Conservation (phyloP, 2,888 invertebrate species). For the Acanthacorydalis orientalis region DNA sequence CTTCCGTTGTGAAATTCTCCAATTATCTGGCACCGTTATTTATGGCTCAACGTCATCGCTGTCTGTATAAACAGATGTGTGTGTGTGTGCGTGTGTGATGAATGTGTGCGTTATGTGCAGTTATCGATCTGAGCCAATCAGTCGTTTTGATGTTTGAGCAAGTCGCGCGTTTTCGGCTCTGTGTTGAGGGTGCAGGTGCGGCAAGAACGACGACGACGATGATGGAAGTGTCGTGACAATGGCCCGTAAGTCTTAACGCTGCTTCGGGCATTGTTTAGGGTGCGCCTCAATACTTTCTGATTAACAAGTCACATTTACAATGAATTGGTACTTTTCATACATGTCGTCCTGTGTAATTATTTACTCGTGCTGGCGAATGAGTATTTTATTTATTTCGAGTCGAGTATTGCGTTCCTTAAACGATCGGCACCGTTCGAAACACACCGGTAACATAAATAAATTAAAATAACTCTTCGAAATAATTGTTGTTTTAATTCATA, state of each 20-base stretch:
- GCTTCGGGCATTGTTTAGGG: slow-evolving; percentile 14
- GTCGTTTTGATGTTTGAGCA: slow-evolving; percentile 2
- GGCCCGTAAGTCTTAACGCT: slow-evolving; percentile 22
- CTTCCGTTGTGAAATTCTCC: too few species aligned
- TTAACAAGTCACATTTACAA: slow-evolving; percentile 25
- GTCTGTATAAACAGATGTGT: not conserved
- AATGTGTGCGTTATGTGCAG: slow-evolving; percentile 1
- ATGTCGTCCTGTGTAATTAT: slow-evolving; percentile 18
- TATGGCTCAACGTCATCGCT: too few species aligned
- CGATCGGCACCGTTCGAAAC: not conserved
- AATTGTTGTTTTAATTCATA: too few species aligned
- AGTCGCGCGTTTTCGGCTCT: slow-evolving; percentile 7
- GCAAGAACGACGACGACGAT: slow-evolving; percentile 3
- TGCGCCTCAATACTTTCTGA: slow-evolving; percentile 25
- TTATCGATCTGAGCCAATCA: slow-evolving; percentile 1
- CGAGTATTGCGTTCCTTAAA: slow-evolving; percentile 6
- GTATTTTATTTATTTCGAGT: slow-evolving; percentile 5
- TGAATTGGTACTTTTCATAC: slow-evolving; percentile 22
- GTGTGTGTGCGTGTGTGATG: not conserved
- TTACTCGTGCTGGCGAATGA: slow-evolving; percentile 6
- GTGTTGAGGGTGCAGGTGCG: slow-evolving; percentile 8
- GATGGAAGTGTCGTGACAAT: slow-evolving; percentile 21
- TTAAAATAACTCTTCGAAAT: too few species aligned
- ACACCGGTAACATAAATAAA: too few species aligned
- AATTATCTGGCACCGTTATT: too few species aligned